Conservation (phyloP, 2,113 vertebrate species). For the Eulemur rufifrons region DNA sequence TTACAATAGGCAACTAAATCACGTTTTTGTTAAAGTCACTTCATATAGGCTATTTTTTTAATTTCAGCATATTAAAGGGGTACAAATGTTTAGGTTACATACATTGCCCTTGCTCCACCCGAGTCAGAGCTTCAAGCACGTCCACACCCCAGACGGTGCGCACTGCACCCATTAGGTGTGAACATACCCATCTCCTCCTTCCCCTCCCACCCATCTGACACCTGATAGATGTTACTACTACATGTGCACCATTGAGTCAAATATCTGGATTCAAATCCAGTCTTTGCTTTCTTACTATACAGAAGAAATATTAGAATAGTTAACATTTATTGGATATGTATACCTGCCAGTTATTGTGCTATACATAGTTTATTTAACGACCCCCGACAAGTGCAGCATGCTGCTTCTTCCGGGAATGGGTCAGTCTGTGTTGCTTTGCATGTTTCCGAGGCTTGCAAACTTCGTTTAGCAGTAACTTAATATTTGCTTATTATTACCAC, state of each 20-base stretch:
- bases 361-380: not conserved
- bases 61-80: too few species aligned
- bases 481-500: not conserved
- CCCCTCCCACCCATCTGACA: too few species aligned
- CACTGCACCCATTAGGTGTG: too few species aligned
- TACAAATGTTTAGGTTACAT: too few species aligned
- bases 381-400: not conserved
- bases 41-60: not conserved
- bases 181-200: too few species aligned
- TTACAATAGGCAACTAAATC: constrained; percentile 46
- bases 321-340: not conserved
- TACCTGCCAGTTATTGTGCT: not conserved
- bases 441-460: not conserved
- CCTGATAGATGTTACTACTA: too few species aligned
- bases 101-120: too few species aligned
- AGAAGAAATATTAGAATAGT: not conserved
- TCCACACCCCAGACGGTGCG: too few species aligned
- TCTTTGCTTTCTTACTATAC: not conserved
- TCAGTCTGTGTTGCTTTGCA: not conserved
- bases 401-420: not conserved
- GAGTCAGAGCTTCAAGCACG: too few species aligned
- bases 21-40: not conserved
- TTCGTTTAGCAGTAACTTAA: not conserved
- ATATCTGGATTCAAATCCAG: not conserved
- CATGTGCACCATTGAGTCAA: not conserved